Conservation (phyloP, 30 jellyfish, hydroid and myxozoan genomes). For the Aurelia sp. region DNA sequence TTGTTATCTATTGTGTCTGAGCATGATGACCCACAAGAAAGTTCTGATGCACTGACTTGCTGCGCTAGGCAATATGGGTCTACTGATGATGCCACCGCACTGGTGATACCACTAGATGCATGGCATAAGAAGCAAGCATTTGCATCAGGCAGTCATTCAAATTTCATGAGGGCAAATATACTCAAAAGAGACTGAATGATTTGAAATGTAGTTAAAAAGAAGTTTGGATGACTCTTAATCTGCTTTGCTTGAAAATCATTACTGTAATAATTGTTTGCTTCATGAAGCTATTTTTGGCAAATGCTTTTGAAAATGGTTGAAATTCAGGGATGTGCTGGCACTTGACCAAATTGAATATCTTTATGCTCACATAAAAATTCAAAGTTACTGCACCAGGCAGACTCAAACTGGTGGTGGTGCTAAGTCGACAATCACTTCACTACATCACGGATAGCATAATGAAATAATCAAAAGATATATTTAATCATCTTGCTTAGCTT, state of each 20-base stretch:
- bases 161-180: slow-evolving; percentile 33
- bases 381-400: too few relatives aligned
- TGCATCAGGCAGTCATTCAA: not conserved
- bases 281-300: too few relatives aligned
- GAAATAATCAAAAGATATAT: too few relatives aligned
- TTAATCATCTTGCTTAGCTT: too few relatives aligned
- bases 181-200: slow-evolving; percentile 26
- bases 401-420: too few relatives aligned
- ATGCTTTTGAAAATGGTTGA: too few relatives aligned
- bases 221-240: not conserved
- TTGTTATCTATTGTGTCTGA: slow-evolving; percentile 67
- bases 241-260: not conserved
- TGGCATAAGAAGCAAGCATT: slow-evolving; percentile 42
- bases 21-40: slow-evolving; percentile 68
- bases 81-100: slow-evolving; percentile 89
- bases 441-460: too few relatives aligned
- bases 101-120: slow-evolving; percentile 76
- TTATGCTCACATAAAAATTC: too few relatives aligned
- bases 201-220: not conserved
- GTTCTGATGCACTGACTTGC: slow-evolving; percentile 82
- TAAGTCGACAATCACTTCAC: too few relatives aligned
- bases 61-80: slow-evolving; percentile 95
- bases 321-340: too few relatives aligned
- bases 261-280: too few relatives aligned
- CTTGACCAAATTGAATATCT: too few relatives aligned